Percentiles rank a stretch among this genome's conserved stretches.
Conservation (phyloP, 2,113 vertebrate species). For the Equus quagga region DNA sequence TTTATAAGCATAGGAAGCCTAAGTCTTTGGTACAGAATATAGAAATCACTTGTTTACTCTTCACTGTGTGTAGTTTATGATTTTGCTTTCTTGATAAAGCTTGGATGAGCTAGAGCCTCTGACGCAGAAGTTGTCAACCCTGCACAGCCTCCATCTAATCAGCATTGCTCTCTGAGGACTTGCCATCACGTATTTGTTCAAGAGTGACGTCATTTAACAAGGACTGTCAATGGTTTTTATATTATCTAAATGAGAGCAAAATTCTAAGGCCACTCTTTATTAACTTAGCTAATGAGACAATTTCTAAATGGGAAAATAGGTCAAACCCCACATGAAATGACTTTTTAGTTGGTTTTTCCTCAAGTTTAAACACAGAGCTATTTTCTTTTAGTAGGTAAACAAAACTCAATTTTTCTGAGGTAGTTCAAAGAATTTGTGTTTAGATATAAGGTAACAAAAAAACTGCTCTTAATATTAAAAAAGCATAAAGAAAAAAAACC, state of each 20-base stretch:
- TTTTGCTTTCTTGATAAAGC: neutral
- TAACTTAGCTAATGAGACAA: constrained; percentile 42
- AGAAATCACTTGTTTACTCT: neutral
- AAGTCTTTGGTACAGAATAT: neutral
- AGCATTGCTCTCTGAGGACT: neutral
- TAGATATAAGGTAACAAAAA: neutral
- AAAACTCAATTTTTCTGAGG: neutral
- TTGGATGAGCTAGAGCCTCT: neutral
- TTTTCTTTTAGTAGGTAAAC: neutral
- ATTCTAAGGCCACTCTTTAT: constrained; percentile 42
- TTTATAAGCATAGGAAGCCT: neutral
- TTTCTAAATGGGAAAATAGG: constrained; percentile 63
- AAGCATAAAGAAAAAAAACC: neutral
- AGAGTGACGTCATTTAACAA: constrained; percentile 22
- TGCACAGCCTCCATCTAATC: neutral
- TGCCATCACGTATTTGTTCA: neutral
- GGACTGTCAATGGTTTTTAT: neutral
- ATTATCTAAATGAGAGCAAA: neutral
- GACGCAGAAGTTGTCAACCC: neutral
- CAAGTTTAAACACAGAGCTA: constrained; percentile 17
- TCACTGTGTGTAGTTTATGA: neutral
- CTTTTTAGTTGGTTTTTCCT: neutral
- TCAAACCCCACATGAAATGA: constrained; percentile 29
- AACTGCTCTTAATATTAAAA: neutral
- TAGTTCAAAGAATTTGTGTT: neutral